Evolutionary conservation across 2,113 vertebrate species (phyloP).

Genomic region (Cyrtonyx montezumae): DNA sequence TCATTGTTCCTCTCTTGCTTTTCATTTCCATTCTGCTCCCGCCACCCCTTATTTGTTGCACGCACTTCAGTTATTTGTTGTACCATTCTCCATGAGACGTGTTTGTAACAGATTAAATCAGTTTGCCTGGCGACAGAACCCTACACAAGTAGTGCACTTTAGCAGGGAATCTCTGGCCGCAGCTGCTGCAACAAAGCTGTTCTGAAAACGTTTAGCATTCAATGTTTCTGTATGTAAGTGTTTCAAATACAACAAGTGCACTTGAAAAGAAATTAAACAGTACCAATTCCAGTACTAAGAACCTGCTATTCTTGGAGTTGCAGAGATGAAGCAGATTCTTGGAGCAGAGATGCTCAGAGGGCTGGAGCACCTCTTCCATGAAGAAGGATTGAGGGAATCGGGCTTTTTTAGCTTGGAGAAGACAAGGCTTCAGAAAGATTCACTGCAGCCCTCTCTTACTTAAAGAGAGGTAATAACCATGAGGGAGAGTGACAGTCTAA

Average conservation of each 20-base stretch:
- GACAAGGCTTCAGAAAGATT: too few species aligned
- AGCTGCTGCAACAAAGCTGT: background rate
- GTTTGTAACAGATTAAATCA: background rate
- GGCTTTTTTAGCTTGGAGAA: too few species aligned
- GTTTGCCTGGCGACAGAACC: background rate
- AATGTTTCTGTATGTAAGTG: background rate
- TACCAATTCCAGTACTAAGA: background rate
- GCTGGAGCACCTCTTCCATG: too few species aligned
- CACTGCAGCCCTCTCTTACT: too few species aligned
- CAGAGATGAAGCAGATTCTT: too few species aligned
- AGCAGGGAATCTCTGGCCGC: background rate
- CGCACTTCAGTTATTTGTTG: background rate
- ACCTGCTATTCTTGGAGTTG: background rate
- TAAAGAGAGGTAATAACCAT: too few species aligned
- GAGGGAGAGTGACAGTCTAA: too few species aligned
- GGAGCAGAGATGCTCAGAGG: too few species aligned
- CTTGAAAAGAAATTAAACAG: background rate
- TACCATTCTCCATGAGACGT: background rate
- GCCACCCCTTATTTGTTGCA: background rate
- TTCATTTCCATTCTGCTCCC: background rate
- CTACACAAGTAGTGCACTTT: background rate
- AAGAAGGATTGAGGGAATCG: too few species aligned
- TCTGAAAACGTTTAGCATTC: background rate
- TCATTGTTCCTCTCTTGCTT: background rate
- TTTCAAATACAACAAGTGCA: background rate